Conservation (phyloP, 1,140 invertebrate genomes). For the Yoshiicerus persimilis region DNA sequence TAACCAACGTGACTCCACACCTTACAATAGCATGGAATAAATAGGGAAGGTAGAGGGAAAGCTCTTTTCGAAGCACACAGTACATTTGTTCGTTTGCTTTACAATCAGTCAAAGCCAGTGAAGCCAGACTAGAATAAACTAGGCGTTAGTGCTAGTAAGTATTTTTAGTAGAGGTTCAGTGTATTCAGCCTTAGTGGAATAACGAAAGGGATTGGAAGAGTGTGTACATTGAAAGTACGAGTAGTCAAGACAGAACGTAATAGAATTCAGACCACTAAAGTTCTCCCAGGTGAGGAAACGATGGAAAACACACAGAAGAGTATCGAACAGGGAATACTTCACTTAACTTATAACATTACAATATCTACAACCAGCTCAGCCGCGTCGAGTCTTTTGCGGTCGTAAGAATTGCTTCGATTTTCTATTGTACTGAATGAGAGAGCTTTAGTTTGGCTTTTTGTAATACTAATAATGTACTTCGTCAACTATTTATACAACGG, state of each 20-base stretch:
- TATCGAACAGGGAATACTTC: background rate
- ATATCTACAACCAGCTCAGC: background rate
- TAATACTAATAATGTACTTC: background rate
- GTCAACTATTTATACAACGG: constrained; percentile 13
- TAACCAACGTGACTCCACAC: background rate
- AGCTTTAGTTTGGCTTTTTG: background rate
- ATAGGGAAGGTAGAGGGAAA: background rate
- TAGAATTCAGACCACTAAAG: background rate
- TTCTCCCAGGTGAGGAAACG: background rate
- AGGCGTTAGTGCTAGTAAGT: background rate
- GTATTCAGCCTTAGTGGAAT: background rate
- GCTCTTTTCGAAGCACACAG: background rate
- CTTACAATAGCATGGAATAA: background rate
- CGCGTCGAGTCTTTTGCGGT: background rate
- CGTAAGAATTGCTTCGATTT: background rate
- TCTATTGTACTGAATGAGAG: background rate
- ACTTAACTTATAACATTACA: background rate
- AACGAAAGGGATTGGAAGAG: background rate
- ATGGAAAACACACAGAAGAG: background rate
- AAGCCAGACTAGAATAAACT: background rate
- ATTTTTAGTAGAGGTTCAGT: background rate
- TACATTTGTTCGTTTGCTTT: background rate
- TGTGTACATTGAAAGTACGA: background rate
- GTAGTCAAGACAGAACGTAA: background rate
- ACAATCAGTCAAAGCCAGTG: background rate